Conservation (phyloP, 2,797 vertebrate species). For the Crocodylus rhombifer region DNA sequence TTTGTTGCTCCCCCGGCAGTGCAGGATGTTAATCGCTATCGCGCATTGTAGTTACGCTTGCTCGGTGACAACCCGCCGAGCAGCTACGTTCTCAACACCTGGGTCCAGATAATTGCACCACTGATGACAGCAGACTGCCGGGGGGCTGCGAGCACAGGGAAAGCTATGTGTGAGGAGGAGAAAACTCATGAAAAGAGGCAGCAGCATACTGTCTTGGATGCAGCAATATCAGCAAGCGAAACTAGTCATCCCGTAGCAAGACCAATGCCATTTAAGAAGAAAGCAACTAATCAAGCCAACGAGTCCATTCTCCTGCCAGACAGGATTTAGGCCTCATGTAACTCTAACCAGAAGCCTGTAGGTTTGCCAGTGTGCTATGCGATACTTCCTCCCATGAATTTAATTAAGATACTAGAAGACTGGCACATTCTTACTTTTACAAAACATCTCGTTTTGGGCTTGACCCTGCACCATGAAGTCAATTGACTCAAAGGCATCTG, state of each 20-base stretch:
- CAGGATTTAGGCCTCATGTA: background rate
- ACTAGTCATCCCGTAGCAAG: background rate
- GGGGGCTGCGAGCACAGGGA: background rate
- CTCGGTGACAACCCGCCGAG: accelerated
- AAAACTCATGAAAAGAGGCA: background rate
- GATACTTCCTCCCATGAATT: background rate
- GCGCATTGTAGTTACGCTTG: background rate
- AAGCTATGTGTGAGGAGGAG: background rate
- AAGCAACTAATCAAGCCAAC: background rate
- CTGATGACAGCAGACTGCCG: background rate
- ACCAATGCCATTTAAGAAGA: background rate
- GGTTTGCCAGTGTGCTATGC: no score
- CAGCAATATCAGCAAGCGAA: background rate
- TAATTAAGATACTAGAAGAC: background rate
- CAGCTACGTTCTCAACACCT: background rate
- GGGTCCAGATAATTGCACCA: background rate
- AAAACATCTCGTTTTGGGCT: background rate
- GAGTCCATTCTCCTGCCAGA: background rate
- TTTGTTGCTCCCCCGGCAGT: background rate
- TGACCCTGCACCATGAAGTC: background rate
- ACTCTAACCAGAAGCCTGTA: background rate
- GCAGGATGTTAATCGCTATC: background rate
- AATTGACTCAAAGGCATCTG: background rate
- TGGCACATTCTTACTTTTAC: background rate
- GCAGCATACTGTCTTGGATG: background rate